Percentiles rank a stretch among this genome's conserved stretches.
phyloP scores from a whole-genome alignment of 1,140 invertebrate species.

The Pemphigus obesinymphae region DNA sequence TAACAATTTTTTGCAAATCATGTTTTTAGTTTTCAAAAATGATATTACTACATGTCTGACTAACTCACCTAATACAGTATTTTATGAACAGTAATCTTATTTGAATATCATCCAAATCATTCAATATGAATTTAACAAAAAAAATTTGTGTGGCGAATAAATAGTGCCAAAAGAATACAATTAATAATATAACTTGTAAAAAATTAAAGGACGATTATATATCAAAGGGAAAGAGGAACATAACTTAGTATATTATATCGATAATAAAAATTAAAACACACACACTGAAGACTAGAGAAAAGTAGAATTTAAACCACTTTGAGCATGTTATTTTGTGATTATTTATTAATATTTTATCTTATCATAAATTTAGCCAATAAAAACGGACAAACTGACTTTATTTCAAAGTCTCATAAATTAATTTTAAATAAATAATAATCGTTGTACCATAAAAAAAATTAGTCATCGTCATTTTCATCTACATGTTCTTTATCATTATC shows the following conservation, averaged over 20 bases:
- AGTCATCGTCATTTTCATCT: slow-evolving; percentile 4
- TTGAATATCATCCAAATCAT: not conserved
- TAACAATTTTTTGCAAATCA: not conserved
- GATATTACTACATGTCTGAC: not conserved
- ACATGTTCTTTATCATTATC: slow-evolving; percentile 12
- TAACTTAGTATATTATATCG: slow-evolving; percentile 22
- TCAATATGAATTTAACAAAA: slow-evolving; percentile 19
- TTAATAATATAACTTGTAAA: not conserved
- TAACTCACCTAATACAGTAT: not conserved
- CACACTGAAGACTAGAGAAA: slow-evolving; percentile 39
- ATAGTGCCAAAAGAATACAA: slow-evolving; percentile 22
- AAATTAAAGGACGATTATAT: slow-evolving; percentile 16
- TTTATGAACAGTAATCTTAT: not conserved
- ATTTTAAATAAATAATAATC: not conserved
- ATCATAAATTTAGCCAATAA: slow-evolving; percentile 13
- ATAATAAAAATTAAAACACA: slow-evolving; percentile 17
- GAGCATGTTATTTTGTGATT: slow-evolving; percentile 31
- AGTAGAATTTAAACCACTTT: slow-evolving; percentile 35
- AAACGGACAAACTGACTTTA: not conserved
- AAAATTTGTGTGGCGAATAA: slow-evolving; percentile 5
- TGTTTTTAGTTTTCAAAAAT: not conserved
- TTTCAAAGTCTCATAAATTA: not conserved
- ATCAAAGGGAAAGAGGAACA: slow-evolving; percentile 14
- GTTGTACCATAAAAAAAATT: not conserved
- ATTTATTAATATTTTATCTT: slow-evolving; percentile 17